Evolutionary conservation across 2,113 vertebrate genomes (phyloP), one percentile per base, ranked within the genome.

Genomic region (Phasianus colchicus): DNA sequence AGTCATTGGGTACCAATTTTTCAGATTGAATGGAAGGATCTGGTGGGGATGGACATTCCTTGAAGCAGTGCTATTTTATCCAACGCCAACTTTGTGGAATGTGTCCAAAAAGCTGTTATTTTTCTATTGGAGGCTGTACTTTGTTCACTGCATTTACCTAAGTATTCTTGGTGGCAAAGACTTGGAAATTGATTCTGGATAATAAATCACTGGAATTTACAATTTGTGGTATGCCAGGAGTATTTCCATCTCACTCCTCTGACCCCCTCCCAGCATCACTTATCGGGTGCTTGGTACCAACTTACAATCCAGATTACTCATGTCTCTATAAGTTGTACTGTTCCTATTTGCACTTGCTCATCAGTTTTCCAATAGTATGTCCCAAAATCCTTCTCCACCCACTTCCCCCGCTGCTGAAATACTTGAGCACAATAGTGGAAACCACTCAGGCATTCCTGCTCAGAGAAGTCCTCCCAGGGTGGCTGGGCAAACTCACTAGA

Each of bases 41-140:
- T 63, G 34, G 6, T 5, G 38, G 42, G 19, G 24, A 50, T 4
- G 4, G 3, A 11, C 57, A 16, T 52, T 82, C 65, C 30, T 38
- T 83, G 77, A 88, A 94, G 58, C 83, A 85, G 6, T 71, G 45
- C 48, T 88, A 4, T 76, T 90, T 89, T 83, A 43, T 83, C 85
- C 67, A 34, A 72, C 65, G 38, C 47, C 54, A 71, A 34, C 78
- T 83, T 30, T 16, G 7, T 95, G 76, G 89, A 45, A 45, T 6
- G 2, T 36, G 38, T 70, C 80, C 65, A 74, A 16, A 79, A 71
- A 61, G 45, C 67, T 29, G 77, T 86, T 79, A 65, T 86, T 92
- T 92, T 89, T 85, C 29, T 52, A 36, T 75, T 52, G 36, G 15
- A 88, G 43, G 14, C 70, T 70, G 24, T 66, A 30, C 27, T 71